Base-by-base conservation (phyloP, 2,797 vertebrate species). In the Scolopax rusticola region DNA sequence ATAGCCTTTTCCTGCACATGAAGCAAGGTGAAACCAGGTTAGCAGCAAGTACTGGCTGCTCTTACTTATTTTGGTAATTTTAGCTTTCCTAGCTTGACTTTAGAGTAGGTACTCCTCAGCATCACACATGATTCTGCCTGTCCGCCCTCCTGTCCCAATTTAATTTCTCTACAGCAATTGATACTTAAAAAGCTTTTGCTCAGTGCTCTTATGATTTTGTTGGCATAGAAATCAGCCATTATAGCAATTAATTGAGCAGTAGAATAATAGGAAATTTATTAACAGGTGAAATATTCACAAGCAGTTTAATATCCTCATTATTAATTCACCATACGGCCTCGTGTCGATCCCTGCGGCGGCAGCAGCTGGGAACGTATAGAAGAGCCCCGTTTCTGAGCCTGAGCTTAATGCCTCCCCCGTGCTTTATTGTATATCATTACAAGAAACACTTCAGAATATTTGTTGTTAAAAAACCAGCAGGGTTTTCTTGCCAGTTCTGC, bases 211-310 rank as follows among this genome's bases (percentile, higher is more conserved):
- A 33, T 4, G 38, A 24, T 48, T 36, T 59, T 0, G 9, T 57
- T 78, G 73, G 86, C 78, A 24, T 48, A 41, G 54, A 65, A 84
- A 60, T 80, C 76, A 40, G 43, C 65, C 65, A 6, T 11, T 9
- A 8, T 1, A 78, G 64, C 71, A 84, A 90, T 84, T 80, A 90
- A 95, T 12, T 67, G 74, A 64, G 48, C 9, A 1, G 30, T 92
- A 25, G 89, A 95, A 94, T 87, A 85, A 85, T 50, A 78, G 43
- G 54, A 59, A 38, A 60, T 51, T 60, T 79, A 78, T 91, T 95
- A 95, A 61, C 91, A 93, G 77, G 82, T 95, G 60, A 87, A 95
- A 68, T 54, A 90, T 51, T 83, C 4, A 8, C 13, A 2, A 41
- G 89, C 32, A 43, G 64, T 70, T 86, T 40, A 80, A 74, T 75